These are phyloP conservation scores for Caracal caracal DNA, from an alignment of 2,113 vertebrate genomes.

Conservation along the genomic window DNA sequence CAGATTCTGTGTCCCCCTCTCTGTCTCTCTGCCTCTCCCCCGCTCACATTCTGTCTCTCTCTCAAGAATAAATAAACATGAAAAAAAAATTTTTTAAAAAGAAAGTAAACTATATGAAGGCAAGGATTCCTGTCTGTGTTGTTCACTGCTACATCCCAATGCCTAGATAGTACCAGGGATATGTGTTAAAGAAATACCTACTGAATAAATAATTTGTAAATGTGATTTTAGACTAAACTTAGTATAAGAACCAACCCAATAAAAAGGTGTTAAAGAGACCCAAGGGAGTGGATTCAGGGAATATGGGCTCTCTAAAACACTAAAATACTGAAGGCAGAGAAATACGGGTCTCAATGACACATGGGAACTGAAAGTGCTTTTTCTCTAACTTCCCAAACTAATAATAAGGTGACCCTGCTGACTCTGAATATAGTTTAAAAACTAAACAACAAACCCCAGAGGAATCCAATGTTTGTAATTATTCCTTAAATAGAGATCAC, in stretches of 20 bases:
- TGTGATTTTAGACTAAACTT: background rate
- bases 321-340: background rate
- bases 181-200: background rate
- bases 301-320: background rate
- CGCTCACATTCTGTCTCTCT: too few relatives aligned
- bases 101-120: background rate
- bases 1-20: too few relatives aligned
- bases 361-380: background rate
- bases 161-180: background rate
- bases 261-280: background rate
- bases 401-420: background rate
- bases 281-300: background rate
- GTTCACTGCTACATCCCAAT: constrained; percentile 14
- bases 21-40: too few relatives aligned
- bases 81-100: too few relatives aligned
- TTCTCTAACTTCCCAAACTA: background rate
- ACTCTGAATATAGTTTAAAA: background rate
- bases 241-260: background rate
- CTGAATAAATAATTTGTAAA: background rate
- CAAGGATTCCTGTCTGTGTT: background rate
- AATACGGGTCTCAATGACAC: background rate
- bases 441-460: background rate
- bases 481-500: background rate
- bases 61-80: too few relatives aligned
- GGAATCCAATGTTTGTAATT: background rate